A percentile compares a stretch with the other conserved stretches of the same genome.
Evolutionary conservation across 2,888 invertebrate genomes (phyloP).

Genomic region (Orthosia incerta): DNA sequence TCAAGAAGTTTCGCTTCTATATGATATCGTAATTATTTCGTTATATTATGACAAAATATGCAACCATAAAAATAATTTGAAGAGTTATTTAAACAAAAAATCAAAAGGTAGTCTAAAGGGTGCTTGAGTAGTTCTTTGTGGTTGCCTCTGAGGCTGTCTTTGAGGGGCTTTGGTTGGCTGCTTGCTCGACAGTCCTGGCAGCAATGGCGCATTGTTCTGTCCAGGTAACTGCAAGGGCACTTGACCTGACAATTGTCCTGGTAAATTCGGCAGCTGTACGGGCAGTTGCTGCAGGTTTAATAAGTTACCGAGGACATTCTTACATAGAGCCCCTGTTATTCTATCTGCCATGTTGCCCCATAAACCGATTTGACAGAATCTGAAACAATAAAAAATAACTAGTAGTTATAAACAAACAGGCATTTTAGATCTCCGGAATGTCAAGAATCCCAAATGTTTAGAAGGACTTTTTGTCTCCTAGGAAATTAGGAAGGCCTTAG

Average conservation of each 20-base stretch:
- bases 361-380: conserved; percentile 93
- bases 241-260: conserved; percentile 11
- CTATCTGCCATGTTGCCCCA: conserved; percentile 92
- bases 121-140: conserved; percentile 51
- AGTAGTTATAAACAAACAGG: background rate
- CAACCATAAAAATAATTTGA: background rate
- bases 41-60: conserved; percentile 8
- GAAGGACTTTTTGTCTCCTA: background rate
- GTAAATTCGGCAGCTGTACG: conserved; percentile 59
- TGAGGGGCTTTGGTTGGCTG: conserved; percentile 33
- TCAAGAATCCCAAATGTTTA: background rate
- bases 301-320: conserved; percentile 80
- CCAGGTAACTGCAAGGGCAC: conserved; percentile 18
- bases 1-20: conserved; percentile 9
- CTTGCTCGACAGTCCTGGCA: conserved; percentile 39
- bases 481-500: background rate
- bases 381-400: conserved; percentile 71
- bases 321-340: conserved; percentile 90
- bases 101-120: conserved; percentile 65
- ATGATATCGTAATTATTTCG: conserved; percentile 5
- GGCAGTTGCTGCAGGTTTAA: conserved; percentile 71
- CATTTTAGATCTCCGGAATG: background rate
- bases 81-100: conserved; percentile 48
- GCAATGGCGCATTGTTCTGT: conserved; percentile 33
- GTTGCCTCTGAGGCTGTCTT: conserved; percentile 42